Evolutionary conservation across 35 echinoderm and acorn worm species (phyloP).

Genomic region (Amphiura filiformis): DNA sequence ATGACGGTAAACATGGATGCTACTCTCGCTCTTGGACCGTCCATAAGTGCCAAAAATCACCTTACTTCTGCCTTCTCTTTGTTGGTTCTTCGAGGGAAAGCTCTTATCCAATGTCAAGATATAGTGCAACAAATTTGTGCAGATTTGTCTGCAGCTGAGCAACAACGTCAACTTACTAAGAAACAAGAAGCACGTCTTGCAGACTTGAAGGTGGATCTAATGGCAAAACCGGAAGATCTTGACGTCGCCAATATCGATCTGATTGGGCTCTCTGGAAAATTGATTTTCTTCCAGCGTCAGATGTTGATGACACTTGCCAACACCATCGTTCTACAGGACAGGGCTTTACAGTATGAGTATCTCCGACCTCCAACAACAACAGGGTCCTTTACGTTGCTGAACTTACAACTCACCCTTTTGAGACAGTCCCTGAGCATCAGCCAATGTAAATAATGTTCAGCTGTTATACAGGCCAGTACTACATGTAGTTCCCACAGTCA

Average conservation of each 20-base stretch:
- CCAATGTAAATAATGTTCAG: too few species aligned
- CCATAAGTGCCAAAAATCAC: not conserved
- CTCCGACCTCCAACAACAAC: conserved; percentile 9
- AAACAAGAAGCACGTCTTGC: not conserved
- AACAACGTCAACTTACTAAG: not conserved
- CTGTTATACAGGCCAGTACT: too few species aligned
- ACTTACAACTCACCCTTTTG: too few species aligned
- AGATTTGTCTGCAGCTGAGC: conserved; percentile 17
- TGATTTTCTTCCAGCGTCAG: conserved; percentile 28
- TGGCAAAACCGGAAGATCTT: not conserved
- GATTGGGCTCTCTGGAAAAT: conserved; percentile 17
- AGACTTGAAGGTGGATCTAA: not conserved
- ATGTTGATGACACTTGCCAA: conserved; percentile 21
- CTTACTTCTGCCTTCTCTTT: conserved; percentile 7
- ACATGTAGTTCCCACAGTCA: too few species aligned
- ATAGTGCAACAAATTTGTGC: not conserved
- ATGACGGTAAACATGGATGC: conserved; percentile 18
- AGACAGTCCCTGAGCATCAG: too few species aligned
- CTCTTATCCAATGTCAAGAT: not conserved
- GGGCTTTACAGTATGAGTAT: conserved; percentile 36
- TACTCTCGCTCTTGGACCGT: conserved; percentile 1
- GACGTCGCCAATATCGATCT: not conserved
- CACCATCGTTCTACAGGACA: conserved; percentile 23
- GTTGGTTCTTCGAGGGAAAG: conserved; percentile 22
- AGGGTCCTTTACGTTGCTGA: too few species aligned